Evolutionary conservation across 35 echinoderm and acorn worm species (phyloP), one percentile per base, ranked within the genome.

Genomic region (Stichopus chloronotus): DNA sequence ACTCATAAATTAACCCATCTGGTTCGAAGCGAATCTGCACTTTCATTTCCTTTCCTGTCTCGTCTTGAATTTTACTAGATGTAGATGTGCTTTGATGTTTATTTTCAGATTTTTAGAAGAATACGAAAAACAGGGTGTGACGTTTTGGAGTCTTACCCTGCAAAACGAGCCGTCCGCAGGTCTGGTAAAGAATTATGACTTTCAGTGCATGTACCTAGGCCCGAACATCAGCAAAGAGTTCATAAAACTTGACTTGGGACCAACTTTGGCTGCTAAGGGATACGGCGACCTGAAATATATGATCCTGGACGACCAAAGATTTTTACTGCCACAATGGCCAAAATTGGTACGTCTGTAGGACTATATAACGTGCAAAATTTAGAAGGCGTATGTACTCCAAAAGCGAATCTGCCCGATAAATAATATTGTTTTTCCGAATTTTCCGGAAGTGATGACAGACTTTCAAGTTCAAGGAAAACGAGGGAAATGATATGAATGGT

Each of bases 121-220:
- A 88, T 98, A 98, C 69, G 79, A 79, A 63, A 94, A 93, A 58
- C 78, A 94, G 9, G 87, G 81, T 10, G 63, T 98, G 7, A 20
- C 74, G 8, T 68, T 98, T 9, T 98, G 97, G 97, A 95, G 97
- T 25, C 43, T 98, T 81, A 98, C 97, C n/a, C 83, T 92, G 5
- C 91, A 96, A 81, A 98, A 98, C 58, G 97, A 98, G 52, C 95
- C 97, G 4, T 78, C 90, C 16, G 95, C 88, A n/a, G 97, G 93
- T 4, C 63, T 72, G n/a, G 30, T 95, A 56, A 22, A 54, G 53
- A 30, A 78, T 11, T 96, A 93, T 71, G 59, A 23, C 13, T 98
- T 90, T 52, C 97, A 98, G 76, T 76, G 87, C 20, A 94, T 96
- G 95, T 91, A 94, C 55, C 91, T 94, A 24, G 87, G 83, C 58